A percentile compares a stretch with the other conserved stretches of the same genome.
phyloP scores from a whole-genome alignment of 2,113 vertebrate species.

The Campylorhamphus procurvoides region DNA sequence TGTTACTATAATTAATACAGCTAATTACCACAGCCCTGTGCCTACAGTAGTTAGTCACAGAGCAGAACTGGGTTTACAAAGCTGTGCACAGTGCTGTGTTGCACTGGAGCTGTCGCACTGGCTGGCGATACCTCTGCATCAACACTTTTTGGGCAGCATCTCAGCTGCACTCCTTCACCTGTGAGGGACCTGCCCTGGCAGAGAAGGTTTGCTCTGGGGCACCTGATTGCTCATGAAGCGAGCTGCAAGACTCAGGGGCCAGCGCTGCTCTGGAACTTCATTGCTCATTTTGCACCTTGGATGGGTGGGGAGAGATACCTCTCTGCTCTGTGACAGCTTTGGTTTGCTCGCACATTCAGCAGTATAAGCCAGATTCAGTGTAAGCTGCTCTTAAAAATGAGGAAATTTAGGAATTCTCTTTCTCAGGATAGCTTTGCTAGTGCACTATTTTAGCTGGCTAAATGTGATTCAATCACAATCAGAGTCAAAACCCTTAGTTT shows the following conservation, averaged over 20 bases:
- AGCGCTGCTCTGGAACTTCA: background rate
- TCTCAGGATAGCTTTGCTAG: background rate
- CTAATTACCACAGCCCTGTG: background rate
- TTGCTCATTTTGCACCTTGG: background rate
- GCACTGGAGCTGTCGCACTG: fast-evolving
- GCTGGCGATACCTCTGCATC: background rate
- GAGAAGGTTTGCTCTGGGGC: background rate
- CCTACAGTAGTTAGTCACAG: background rate
- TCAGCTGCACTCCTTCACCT: fast-evolving
- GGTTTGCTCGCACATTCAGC: background rate
- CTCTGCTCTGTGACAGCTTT: background rate
- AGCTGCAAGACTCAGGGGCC: background rate
- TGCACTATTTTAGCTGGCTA: background rate
- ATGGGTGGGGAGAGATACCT: background rate
- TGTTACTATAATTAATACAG: background rate
- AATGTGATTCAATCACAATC: background rate
- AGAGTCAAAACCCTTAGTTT: background rate
- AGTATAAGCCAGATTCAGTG: background rate
- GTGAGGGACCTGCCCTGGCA: fast-evolving
- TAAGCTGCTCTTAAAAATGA: background rate
- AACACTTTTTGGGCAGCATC: background rate
- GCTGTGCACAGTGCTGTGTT: no score
- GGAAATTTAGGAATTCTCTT: background rate
- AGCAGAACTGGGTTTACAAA: background rate
- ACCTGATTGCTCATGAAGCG: background rate